Percentiles rank a stretch among this genome's conserved stretches.
Conservation (phyloP, 2,888 invertebrate genomes). For the Drosophila longiperda region DNA sequence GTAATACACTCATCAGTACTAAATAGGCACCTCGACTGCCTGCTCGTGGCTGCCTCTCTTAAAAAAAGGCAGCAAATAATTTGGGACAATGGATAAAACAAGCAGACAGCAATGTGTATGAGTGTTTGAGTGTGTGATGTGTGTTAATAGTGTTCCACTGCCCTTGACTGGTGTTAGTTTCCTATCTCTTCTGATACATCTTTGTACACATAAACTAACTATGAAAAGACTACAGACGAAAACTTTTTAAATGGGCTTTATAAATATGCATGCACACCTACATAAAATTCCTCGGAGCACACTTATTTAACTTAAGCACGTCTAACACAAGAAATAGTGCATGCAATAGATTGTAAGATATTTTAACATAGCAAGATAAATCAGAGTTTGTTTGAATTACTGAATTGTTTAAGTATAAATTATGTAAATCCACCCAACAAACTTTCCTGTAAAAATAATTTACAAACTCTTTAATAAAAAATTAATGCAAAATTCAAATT, state of each 20-base stretch:
- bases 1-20: constrained; percentile 35
- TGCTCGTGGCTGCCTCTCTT: not conserved
- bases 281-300: not conserved
- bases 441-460: not conserved
- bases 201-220: constrained; percentile 16
- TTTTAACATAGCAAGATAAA: not conserved
- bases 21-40: not conserved
- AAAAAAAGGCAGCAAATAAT: constrained; percentile 36
- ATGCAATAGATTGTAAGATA: not conserved
- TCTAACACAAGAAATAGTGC: not conserved
- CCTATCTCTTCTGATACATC: constrained; percentile 17
- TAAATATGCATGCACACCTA: constrained; percentile 2
- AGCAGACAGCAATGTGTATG: not conserved
- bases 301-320: constrained; percentile 5
- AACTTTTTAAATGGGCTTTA: constrained; percentile 5
- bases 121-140: constrained; percentile 13
- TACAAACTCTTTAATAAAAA: not conserved
- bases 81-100: constrained; percentile 2
- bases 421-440: not conserved
- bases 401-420: not conserved
- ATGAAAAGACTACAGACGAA: not conserved
- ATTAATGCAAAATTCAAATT: not conserved
- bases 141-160: not conserved
- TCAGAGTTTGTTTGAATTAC: not conserved
- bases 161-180: constrained; percentile 4